Evolutionary conservation across 2,888 invertebrate species (phyloP).

Genomic region (Sinhomidia bicolor): DNA sequence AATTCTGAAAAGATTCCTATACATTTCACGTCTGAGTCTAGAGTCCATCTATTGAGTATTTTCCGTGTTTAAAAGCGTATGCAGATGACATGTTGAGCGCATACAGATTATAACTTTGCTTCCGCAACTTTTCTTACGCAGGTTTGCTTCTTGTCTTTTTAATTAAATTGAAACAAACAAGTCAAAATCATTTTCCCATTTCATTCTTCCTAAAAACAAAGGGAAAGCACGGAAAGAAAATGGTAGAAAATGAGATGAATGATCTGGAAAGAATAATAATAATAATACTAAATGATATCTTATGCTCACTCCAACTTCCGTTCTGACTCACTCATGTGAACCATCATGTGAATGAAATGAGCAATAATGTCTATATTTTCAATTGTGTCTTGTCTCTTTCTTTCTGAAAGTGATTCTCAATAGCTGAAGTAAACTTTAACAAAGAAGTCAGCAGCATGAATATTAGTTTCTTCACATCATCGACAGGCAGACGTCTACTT

Average conservation of each 20-base stretch:
- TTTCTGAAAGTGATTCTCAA: background rate
- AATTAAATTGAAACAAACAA: background rate
- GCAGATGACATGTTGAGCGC: too few relatives aligned
- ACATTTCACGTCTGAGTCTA: too few relatives aligned
- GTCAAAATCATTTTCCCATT: background rate
- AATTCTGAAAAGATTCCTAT: too few relatives aligned
- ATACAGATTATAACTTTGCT: too few relatives aligned
- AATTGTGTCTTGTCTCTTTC: too few relatives aligned
- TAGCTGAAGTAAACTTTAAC: background rate
- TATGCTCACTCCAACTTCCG: background rate
- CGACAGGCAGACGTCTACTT: background rate
- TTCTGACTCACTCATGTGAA: background rate
- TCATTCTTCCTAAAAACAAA: too few relatives aligned
- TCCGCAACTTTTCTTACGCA: too few relatives aligned
- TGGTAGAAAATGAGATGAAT: background rate
- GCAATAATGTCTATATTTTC: too few relatives aligned
- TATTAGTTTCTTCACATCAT: background rate
- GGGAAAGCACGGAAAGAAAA: background rate
- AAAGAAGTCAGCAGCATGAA: background rate
- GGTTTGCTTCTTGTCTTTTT: too few relatives aligned
- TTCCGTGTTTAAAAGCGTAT: too few relatives aligned
- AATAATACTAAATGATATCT: background rate
- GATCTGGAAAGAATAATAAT: background rate
- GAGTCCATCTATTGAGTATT: too few relatives aligned
- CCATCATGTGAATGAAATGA: too few relatives aligned